Evolutionary conservation across 2,797 vertebrate genomes (phyloP).

Genomic region (Malacoraja senta): DNA sequence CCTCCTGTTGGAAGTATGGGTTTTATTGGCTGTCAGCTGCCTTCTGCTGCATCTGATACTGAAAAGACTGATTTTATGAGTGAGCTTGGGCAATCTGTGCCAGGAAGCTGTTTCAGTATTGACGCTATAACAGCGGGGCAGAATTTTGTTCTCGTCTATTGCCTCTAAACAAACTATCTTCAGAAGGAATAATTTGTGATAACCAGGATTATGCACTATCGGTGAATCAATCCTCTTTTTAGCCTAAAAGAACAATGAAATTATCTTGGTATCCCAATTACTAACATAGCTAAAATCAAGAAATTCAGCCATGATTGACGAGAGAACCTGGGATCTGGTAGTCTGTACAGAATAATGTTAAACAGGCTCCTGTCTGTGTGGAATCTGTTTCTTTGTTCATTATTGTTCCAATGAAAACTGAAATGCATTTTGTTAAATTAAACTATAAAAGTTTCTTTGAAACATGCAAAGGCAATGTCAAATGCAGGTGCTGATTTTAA

Average conservation of each 20-base stretch:
- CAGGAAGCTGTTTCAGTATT: not conserved
- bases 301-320: not conserved
- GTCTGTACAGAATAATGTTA: not conserved
- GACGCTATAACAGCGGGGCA: not conserved
- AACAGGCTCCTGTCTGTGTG: not conserved
- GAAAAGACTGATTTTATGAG: not conserved
- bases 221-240: not conserved
- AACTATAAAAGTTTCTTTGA: not conserved
- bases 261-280: not conserved
- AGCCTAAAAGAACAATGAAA: not conserved
- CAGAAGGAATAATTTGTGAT: not conserved
- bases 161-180: not conserved
- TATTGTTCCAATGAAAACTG: not conserved
- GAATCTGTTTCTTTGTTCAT: not conserved
- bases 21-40: not conserved
- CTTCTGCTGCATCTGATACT: not conserved
- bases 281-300: not conserved
- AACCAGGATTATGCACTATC: not conserved
- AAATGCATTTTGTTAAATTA: not conserved
- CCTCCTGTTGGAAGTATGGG: not conserved
- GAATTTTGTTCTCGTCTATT: not conserved
- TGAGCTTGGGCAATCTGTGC: not conserved
- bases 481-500: not conserved
- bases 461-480: not conserved
- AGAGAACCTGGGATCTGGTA: not conserved